Base-by-base conservation (phyloP, 2,797 vertebrate species). In the Meda fulgida region DNA sequence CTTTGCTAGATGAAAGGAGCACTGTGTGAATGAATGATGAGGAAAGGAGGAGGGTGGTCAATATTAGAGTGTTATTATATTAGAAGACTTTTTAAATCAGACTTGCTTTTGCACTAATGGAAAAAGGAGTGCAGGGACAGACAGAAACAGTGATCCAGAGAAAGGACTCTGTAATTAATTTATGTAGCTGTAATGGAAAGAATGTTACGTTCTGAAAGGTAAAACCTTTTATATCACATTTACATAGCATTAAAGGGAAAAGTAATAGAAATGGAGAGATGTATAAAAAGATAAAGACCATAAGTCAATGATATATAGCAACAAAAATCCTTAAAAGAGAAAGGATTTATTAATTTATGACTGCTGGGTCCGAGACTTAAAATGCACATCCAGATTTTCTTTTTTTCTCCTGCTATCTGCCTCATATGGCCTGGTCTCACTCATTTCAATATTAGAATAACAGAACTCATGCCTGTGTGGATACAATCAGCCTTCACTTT, bases 221-320 rank as follows among this genome's bases (percentile, higher is more conserved):
- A 58, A 84, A 69, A 69, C 46, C 82, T 29, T 58, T 78, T 71
- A 63, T 29, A 70, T 79, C 83, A 78, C 66, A 78, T 84, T 84
- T 69, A 78, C 36, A 69, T 26, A 34, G 46, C 19, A 69, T 70
- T 78, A 79, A 78, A 78, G 67, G 53, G 80, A 77, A 75, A 63
- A 48, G 55, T 84, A 53, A 38, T 71, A 72, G 70, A 53, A 38
- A 58, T 21, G 21, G 46, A 72, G 48, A 85, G 31, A 43, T 53
- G 29, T 70, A 48, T 48, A 43, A 53, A 67, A 53, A 53, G 29
- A 19, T 7, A 2, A 36, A 40, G 53, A 48, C 34, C 26, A 69
- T 48, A 71, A 72, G 53, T 82, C 21, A 36, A n/a, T 60, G 73
- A 83, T 71, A 84, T 40, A 87, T 71, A 34, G 40, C 76, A 55